phyloP scores from a whole-genome alignment of 2,113 vertebrate species.

The Ictidomys tridecemlineatus region DNA sequence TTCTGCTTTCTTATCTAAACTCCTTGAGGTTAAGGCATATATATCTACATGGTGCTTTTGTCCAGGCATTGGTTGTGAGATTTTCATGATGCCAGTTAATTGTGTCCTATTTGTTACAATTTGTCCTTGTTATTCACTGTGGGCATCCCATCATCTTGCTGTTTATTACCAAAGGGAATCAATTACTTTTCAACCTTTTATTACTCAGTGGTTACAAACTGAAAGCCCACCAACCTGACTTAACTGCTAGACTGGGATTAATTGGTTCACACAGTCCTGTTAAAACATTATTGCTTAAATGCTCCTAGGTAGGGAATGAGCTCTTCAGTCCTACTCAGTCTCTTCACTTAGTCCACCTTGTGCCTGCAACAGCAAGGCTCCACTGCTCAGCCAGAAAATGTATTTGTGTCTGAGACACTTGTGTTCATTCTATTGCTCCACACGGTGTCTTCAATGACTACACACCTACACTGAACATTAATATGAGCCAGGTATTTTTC shows the following conservation, averaged over 20 bases:
- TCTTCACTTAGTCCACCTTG: neutral
- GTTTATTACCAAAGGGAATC: neutral
- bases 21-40: neutral
- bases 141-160: neutral
- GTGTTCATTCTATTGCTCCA: neutral
- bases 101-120: neutral
- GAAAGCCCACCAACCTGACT: neutral
- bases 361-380: neutral
- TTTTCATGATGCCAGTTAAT: neutral
- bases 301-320: neutral
- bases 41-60: neutral
- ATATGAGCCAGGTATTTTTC: neutral
- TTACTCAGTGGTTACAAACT: neutral
- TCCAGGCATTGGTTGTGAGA: neutral
- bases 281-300: neutral
- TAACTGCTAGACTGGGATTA: neutral
- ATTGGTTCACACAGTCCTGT: neutral
- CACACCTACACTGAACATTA: neutral
- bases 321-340: neutral
- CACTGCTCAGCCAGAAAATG: neutral
- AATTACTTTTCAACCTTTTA: neutral
- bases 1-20: constrained; percentile 28
- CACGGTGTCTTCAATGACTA: neutral
- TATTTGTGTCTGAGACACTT: neutral
- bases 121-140: neutral